phyloP scores from a whole-genome alignment of 2,888 invertebrate species.

The Hololepta plana region DNA sequence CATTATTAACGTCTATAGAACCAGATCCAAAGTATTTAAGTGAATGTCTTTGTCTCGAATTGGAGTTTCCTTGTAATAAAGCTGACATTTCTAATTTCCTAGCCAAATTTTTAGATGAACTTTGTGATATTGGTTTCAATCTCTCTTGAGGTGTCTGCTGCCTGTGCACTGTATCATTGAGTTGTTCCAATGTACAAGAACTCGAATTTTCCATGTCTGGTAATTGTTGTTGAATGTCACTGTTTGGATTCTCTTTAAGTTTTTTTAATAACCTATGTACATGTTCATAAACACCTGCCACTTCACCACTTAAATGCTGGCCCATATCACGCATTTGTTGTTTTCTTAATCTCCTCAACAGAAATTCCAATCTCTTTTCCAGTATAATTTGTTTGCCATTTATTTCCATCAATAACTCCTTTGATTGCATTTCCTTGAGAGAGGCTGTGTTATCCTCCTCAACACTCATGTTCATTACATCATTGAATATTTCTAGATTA shows the following conservation, averaged over 20 bases:
- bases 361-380: slow-evolving; percentile 50
- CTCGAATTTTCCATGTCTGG: neutral
- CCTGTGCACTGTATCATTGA: no score
- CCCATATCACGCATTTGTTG: slow-evolving; percentile 59
- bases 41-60: slow-evolving; percentile 19
- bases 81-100: slow-evolving; percentile 32
- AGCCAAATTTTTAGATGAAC: slow-evolving; percentile 38
- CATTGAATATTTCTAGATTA: slow-evolving; percentile 23
- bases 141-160: no score
- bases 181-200: no score
- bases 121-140: slow-evolving; percentile 27
- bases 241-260: no score
- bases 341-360: slow-evolving; percentile 55
- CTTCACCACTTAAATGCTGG: slow-evolving; percentile 61
- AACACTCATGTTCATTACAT: slow-evolving; percentile 31
- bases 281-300: slow-evolving; percentile 56
- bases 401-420: slow-evolving; percentile 33
- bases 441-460: slow-evolving; percentile 27
- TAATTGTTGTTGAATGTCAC: neutral
- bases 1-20: neutral
- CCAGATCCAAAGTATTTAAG: slow-evolving; percentile 36
- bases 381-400: slow-evolving; percentile 38
- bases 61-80: slow-evolving; percentile 22
- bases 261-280: slow-evolving; percentile 37
- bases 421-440: slow-evolving; percentile 25